Evolutionary conservation across 2,888 invertebrate genomes (phyloP), one percentile per base, ranked within the genome.

Genomic region (Lamellibrachia satsuma): DNA sequence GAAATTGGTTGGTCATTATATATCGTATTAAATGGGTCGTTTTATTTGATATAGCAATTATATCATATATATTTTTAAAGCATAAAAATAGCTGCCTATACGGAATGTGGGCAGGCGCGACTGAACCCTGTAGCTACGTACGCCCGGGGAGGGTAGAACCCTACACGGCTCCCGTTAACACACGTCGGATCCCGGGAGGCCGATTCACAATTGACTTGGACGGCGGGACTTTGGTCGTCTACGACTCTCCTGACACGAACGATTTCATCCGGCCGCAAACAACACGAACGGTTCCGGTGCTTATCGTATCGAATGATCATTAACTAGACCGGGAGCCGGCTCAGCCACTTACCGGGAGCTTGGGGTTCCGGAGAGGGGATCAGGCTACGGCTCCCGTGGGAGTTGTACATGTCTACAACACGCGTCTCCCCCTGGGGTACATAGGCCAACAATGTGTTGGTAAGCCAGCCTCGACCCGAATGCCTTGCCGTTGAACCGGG

Each of bases 241-340:
- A 4, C 75, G 22, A n/a, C 22, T n/a, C 6, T n/a, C 75, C 75
- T 75, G 75, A 75, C 75, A 75, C 75, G 75, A 75, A 75, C 75
- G n/a, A 75, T 75, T 75, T 75, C 75, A 75, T n/a, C 75, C 75
- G 75, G 75, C 75, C 75, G 75, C 75, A 11, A 75, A 75, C 75
- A 22, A 75, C 75, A 75, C 75, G 22, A n/a, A 75, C 22, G 75
- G 75, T 75, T 75, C 75, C 22, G 75, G 22, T 75, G 75, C 75
- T 75, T 75, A 75, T 75, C 75, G 75, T 75, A 75, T 75, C 75
- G 75, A 22, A 75, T 75, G 75, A 75, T 75, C 75, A 75, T 75
- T 75, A 75, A 75, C 75, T 6, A 39, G 75, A 75, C 15, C 75
- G 75, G 75, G 75, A 75, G 75, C 75, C 75, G 75, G 15, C 75